Conservation (phyloP, 2,113 vertebrate genomes). For the Zosterops lateralis region DNA sequence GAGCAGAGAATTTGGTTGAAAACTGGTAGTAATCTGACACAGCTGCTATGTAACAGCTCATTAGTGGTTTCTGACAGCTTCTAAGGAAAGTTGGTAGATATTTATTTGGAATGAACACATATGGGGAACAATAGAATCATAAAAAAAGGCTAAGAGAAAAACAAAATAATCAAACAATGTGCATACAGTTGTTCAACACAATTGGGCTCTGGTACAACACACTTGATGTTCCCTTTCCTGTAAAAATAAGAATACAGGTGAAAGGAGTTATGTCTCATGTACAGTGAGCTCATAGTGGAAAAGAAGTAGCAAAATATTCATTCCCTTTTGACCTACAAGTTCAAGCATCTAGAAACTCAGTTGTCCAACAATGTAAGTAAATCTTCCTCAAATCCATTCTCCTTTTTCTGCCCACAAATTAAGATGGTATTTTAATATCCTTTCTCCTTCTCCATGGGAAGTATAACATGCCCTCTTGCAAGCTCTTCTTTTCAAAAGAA, state of each 20-base stretch:
- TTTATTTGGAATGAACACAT: not conserved
- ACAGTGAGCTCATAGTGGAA: not conserved
- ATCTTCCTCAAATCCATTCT: not conserved
- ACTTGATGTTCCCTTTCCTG: not conserved
- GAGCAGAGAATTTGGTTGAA: not conserved
- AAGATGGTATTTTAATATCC: not conserved
- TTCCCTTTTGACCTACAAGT: not conserved
- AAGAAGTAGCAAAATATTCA: not conserved
- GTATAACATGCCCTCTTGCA: not conserved
- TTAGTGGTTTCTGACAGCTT: not conserved
- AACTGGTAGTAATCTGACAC: slow-evolving; percentile 10
- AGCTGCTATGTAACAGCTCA: not conserved
- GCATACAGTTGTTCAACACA: not conserved
- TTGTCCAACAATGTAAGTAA: not conserved
- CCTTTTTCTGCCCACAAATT: not conserved
- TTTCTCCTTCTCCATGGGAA: not conserved
- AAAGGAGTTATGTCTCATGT: not conserved
- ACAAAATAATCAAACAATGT: not conserved
- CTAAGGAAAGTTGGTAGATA: not conserved
- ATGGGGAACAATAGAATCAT: not conserved
- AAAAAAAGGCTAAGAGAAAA: not conserved
- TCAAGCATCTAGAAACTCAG: not conserved
- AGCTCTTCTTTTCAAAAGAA: not conserved
- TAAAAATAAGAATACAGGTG: not conserved
- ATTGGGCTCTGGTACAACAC: not conserved